Evolutionary conservation across 2,888 invertebrate species (phyloP).

Genomic region (Ctenicera cuprea): DNA sequence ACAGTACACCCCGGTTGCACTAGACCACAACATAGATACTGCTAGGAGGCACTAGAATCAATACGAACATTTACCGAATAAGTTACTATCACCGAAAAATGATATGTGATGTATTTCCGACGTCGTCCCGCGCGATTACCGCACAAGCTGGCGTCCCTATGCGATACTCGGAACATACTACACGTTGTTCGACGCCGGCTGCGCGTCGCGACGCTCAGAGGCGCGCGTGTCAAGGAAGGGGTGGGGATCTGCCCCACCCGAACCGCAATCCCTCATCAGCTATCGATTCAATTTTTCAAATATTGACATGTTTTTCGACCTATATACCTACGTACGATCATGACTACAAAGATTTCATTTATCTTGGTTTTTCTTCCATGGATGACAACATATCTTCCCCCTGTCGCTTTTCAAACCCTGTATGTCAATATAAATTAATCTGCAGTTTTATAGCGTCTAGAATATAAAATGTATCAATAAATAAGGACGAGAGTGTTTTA

Average conservation of each 20-base stretch:
- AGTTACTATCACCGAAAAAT: constrained; percentile 61
- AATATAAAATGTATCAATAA: no score
- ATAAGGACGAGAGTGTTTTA: no score
- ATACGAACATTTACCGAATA: constrained; percentile 61
- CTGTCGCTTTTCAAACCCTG: no score
- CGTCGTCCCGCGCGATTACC: constrained; percentile 62
- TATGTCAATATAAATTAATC: no score
- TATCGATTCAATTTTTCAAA: constrained; percentile 59
- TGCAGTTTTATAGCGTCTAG: no score
- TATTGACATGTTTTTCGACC: constrained; percentile 55
- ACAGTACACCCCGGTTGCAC: constrained; percentile 56
- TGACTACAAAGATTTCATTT: no score
- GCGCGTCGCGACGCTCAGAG: constrained; percentile 58
- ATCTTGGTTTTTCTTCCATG: no score
- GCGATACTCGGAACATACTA: constrained; percentile 67
- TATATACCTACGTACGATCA: constrained; percentile 4
- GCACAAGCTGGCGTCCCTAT: constrained; percentile 64
- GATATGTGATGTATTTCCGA: constrained; percentile 63
- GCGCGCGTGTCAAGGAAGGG: constrained; percentile 60
- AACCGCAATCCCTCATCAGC: constrained; percentile 50
- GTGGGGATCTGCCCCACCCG: constrained; percentile 56
- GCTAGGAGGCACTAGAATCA: constrained; percentile 64
- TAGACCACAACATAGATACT: constrained; percentile 57
- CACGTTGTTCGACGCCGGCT: constrained; percentile 65
- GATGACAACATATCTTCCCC: no score